Conservation (phyloP, 2,113 vertebrate genomes). For the Scytalopus superciliaris region DNA sequence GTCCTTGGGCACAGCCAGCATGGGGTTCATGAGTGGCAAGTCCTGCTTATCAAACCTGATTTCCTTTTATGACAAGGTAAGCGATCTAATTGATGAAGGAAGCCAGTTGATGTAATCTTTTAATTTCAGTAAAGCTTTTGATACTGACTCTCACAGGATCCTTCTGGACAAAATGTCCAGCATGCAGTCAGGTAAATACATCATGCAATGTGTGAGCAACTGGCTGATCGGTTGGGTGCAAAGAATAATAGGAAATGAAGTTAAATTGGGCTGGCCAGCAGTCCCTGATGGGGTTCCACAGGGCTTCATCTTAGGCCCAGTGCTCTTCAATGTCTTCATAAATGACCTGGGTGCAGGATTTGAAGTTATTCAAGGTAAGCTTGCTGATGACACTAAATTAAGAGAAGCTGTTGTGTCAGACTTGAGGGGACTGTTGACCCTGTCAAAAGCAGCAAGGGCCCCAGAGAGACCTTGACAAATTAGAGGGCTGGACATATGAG, state of each 20-base stretch:
- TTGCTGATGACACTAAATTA: background rate
- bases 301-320: background rate
- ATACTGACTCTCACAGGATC: background rate
- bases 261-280: background rate
- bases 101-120: background rate
- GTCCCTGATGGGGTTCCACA: background rate
- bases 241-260: background rate
- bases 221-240: background rate
- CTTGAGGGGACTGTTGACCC: background rate
- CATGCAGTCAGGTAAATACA: background rate
- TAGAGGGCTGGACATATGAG: background rate
- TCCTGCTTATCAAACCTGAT: background rate
- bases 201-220: too few species aligned
- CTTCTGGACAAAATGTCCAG: background rate
- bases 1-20: background rate
- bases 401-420: too few species aligned
- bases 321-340: background rate
- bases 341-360: background rate
- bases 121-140: background rate
- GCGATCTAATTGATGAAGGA: background rate
- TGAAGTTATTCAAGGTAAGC: background rate
- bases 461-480: background rate
- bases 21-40: background rate
- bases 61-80: background rate
- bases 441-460: background rate